These are phyloP conservation scores for Gambelia wislizenii DNA, from an alignment of 2,797 vertebrate species.

Conservation along the genomic window DNA sequence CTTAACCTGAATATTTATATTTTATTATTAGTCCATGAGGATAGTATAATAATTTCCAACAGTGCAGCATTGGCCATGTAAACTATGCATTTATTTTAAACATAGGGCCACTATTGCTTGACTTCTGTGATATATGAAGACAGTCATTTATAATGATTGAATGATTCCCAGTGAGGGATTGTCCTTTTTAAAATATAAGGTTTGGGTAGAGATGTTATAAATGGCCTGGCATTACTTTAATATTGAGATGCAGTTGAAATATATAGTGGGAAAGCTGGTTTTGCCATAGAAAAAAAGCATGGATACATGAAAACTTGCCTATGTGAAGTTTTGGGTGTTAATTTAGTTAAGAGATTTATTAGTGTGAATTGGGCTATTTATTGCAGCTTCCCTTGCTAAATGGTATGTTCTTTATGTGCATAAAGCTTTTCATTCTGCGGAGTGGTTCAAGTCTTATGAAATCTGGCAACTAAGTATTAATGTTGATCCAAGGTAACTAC, in stretches of 20 bases:
- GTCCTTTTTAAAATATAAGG: background rate
- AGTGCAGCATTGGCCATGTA: background rate
- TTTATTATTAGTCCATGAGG: background rate
- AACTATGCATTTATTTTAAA: background rate
- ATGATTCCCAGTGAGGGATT: background rate
- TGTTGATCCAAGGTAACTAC: slow-evolving; percentile 19
- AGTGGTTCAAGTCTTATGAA: slow-evolving; percentile 3
- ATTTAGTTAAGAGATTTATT: slow-evolving; percentile 5
- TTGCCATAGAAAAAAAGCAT: background rate
- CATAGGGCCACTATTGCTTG: background rate
- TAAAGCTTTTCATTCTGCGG: slow-evolving; percentile 1
- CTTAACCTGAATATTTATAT: background rate
- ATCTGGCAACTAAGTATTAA: background rate
- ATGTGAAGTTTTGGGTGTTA: background rate
- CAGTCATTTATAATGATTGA: background rate
- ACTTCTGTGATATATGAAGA: background rate
- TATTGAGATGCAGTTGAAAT: slow-evolving; percentile 30
- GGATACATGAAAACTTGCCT: background rate
- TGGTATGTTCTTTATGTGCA: background rate
- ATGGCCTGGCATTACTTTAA: background rate
- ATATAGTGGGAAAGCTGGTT: background rate
- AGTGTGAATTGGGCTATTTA: background rate
- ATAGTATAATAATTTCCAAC: background rate
- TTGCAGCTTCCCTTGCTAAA: background rate
- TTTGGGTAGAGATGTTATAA: background rate